Percentiles rank a stretch among this genome's conserved stretches.
phyloP scores from a whole-genome alignment of 2,888 invertebrate species.

The Oscheius sp. region DNA sequence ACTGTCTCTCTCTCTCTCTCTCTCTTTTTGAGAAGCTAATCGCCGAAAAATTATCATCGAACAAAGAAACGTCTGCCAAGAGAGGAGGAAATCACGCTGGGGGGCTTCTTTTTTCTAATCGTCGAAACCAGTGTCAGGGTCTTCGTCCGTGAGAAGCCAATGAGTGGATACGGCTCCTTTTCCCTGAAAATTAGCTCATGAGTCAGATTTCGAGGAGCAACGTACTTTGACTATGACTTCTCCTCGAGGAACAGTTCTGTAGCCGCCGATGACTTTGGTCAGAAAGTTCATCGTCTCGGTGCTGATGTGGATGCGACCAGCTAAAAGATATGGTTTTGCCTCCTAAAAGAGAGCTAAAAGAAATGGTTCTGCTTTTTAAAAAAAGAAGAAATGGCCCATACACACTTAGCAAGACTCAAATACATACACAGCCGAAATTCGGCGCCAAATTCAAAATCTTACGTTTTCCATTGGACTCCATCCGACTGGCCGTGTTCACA shows the following conservation, averaged over 20 bases:
- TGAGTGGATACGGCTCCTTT: conserved; percentile 58
- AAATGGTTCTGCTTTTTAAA: not conserved
- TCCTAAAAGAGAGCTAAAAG: not conserved
- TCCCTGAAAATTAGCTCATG: conserved; percentile 41
- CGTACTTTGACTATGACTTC: conserved; percentile 68
- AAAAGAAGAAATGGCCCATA: not conserved
- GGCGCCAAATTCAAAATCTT: not conserved
- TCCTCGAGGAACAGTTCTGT: conserved; percentile 65
- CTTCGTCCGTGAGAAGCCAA: conserved; percentile 48
- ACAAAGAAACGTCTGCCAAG: no score
- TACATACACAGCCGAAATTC: no score
- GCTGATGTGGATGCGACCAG: conserved; percentile 69
- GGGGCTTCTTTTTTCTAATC: conserved; percentile 3
- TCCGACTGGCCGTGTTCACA: conserved; percentile 68
- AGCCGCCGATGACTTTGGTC: conserved; percentile 67
- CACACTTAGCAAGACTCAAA: no score
- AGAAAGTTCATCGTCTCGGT: conserved; percentile 64
- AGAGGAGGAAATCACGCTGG: no score
- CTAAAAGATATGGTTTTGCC: conserved; percentile 43
- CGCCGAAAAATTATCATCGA: no score
- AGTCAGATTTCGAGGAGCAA: not conserved
- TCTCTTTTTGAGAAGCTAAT: no score
- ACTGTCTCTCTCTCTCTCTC: no score
- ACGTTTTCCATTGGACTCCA: conserved; percentile 72
- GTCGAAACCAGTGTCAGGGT: conserved; percentile 15